Conservation (phyloP, 2,888 invertebrate species). For the Cylindroiulus punctatus region DNA sequence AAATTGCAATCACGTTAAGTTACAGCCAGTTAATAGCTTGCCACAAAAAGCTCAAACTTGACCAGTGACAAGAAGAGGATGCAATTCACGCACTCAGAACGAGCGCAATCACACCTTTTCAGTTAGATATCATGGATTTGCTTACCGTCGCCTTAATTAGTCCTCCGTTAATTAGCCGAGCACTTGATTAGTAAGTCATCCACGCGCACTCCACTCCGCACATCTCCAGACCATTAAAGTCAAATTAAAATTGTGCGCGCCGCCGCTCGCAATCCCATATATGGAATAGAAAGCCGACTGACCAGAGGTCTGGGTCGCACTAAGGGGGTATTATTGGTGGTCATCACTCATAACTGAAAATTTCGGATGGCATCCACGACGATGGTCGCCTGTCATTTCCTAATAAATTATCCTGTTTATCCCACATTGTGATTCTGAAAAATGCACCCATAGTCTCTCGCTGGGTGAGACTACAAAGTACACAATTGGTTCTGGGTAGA, state of each 20-base stretch:
- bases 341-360: conserved; percentile 47
- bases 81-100: not conserved
- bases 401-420: conserved; percentile 53
- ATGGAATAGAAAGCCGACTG: conserved; percentile 30
- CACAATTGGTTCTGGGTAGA: conserved; percentile 52
- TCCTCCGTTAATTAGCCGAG: not conserved
- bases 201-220: not conserved
- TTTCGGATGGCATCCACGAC: conserved; percentile 50
- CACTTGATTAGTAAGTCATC: not conserved
- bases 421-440: conserved; percentile 47
- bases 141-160: conserved; percentile 31
- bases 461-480: conserved; percentile 53
- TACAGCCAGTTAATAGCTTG: not conserved
- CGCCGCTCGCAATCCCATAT: not conserved
- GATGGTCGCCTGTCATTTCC: conserved; percentile 51
- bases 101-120: not conserved
- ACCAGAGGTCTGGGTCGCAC: conserved; percentile 42
- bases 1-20: not conserved
- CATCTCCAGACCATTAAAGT: conserved; percentile 45
- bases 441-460: conserved; percentile 51
- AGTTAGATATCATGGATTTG: not conserved
- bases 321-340: conserved; percentile 50
- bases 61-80: too few relatives aligned
- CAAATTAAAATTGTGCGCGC: conserved; percentile 31
- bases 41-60: too few relatives aligned